phyloP scores from a whole-genome alignment of 2,113 vertebrate genomes.

The Ciconia maguari region DNA sequence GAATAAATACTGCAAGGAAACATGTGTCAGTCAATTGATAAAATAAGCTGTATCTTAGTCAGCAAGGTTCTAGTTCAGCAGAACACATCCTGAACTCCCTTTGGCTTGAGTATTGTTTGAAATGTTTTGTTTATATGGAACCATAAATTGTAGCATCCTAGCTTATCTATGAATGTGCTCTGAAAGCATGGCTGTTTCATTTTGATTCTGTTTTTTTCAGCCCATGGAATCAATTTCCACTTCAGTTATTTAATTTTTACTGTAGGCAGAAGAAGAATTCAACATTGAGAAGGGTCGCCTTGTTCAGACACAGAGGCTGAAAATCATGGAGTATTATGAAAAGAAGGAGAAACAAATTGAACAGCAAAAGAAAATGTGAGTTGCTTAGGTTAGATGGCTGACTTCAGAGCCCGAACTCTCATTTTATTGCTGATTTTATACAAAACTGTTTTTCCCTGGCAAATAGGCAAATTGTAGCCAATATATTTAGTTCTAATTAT shows the following conservation, averaged over 20 bases:
- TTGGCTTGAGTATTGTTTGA: neutral
- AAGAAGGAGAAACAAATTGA: constrained; percentile 99
- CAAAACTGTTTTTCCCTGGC: neutral
- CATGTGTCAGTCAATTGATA: neutral
- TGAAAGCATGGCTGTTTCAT: constrained; percentile 7
- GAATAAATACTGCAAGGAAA: neutral
- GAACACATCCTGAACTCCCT: neutral
- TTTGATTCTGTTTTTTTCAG: constrained; percentile 43
- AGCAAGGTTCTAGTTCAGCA: neutral
- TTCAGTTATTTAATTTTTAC: constrained; percentile 42
- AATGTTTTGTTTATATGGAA: neutral
- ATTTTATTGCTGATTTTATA: neutral
- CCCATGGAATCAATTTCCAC: constrained; percentile 12
- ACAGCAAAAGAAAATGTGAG: constrained; percentile 99
- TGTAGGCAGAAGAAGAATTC: constrained; percentile 97
- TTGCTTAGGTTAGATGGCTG: neutral
- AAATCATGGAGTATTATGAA: constrained; percentile 99
- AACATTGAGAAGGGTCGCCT: constrained; percentile 98
- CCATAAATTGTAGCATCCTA: neutral
- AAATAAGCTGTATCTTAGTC: neutral
- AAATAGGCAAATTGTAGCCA: neutral
- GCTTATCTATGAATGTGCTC: neutral
- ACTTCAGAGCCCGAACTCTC: neutral
- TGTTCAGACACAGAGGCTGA: constrained; percentile 96
- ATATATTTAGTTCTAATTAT: neutral